These are phyloP conservation scores for Cladopsammia gracilis DNA, from an alignment of 64 coral and sea anemone genomes.

Conservation along the genomic window DNA sequence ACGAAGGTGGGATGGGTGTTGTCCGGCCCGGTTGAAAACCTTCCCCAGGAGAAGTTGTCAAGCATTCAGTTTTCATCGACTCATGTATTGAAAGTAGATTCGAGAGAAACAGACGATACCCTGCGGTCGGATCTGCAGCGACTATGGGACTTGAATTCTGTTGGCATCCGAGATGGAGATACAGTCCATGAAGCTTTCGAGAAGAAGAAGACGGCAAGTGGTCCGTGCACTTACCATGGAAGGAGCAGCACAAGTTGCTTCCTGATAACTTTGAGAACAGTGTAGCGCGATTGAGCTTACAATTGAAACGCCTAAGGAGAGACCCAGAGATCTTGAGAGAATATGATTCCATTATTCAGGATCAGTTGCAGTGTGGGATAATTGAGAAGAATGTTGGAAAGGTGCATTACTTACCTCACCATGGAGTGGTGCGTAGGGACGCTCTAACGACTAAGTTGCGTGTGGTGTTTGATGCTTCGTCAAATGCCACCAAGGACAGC, in stretches of 20 bases:
- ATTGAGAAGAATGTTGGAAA: slow-evolving; percentile 3
- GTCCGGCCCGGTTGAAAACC: background rate
- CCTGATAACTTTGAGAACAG: slow-evolving; percentile 48
- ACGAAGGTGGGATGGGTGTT: slow-evolving; percentile 20
- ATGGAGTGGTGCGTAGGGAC: slow-evolving; percentile 30
- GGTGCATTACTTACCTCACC: slow-evolving; percentile 42
- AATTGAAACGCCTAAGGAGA: slow-evolving; percentile 6
- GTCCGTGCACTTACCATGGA: slow-evolving; percentile 33
- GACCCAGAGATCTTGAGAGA: slow-evolving; percentile 25
- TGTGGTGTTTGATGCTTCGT: slow-evolving; percentile 48
- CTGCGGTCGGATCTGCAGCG: background rate
- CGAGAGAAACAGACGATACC: background rate
- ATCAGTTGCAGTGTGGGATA: slow-evolving; percentile 37
- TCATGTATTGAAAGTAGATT: background rate
- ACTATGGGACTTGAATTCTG: slow-evolving; percentile 22
- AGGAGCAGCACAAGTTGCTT: slow-evolving; percentile 34
- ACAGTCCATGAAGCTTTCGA: slow-evolving; percentile 44
- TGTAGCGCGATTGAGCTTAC: slow-evolving; percentile 4
- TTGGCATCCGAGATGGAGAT: slow-evolving; percentile 16
- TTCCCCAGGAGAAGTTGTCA: background rate
- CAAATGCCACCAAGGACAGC: background rate
- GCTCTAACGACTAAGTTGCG: slow-evolving; percentile 47
- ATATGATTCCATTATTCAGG: slow-evolving; percentile 30
- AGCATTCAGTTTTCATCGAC: slow-evolving; percentile 9
- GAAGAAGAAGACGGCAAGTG: slow-evolving; percentile 21